Conservation (phyloP, 2,797 vertebrate species). For the Anisognathus igniventris region DNA sequence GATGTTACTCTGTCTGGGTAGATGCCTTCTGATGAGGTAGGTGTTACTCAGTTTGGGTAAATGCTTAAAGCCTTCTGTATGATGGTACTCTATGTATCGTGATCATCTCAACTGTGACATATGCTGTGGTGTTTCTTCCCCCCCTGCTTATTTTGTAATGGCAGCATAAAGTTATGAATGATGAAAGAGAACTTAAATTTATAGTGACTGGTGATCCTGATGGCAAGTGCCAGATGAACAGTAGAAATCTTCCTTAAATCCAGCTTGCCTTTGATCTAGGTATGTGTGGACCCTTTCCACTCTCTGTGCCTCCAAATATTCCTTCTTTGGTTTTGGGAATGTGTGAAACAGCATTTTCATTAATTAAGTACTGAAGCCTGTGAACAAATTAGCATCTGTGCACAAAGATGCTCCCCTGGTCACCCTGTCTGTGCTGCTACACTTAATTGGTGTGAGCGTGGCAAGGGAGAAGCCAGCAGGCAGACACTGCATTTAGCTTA, state of each 20-base stretch:
- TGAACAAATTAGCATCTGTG: conserved; percentile 14
- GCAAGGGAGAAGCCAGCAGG: background rate
- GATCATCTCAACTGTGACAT: background rate
- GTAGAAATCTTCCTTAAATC: background rate
- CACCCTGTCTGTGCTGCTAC: background rate
- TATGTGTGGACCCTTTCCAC: background rate
- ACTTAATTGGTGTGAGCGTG: background rate
- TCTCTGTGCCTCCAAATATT: background rate
- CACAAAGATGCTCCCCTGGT: conserved; percentile 26
- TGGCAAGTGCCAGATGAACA: background rate
- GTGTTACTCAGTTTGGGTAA: background rate
- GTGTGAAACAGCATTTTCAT: background rate
- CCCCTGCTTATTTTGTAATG: background rate
- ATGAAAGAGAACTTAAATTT: background rate
- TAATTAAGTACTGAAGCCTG: background rate
- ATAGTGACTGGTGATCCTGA: background rate
- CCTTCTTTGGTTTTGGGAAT: background rate
- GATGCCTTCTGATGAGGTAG: background rate
- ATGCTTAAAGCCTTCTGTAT: background rate
- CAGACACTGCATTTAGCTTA: background rate
- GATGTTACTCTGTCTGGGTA: background rate
- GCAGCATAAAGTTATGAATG: background rate
- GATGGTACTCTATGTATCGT: background rate
- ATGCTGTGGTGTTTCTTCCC: background rate
- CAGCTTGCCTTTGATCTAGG: background rate